Evolutionary conservation across 2,113 vertebrate genomes (phyloP).

Genomic region (Corythoichthys intestinalis): DNA sequence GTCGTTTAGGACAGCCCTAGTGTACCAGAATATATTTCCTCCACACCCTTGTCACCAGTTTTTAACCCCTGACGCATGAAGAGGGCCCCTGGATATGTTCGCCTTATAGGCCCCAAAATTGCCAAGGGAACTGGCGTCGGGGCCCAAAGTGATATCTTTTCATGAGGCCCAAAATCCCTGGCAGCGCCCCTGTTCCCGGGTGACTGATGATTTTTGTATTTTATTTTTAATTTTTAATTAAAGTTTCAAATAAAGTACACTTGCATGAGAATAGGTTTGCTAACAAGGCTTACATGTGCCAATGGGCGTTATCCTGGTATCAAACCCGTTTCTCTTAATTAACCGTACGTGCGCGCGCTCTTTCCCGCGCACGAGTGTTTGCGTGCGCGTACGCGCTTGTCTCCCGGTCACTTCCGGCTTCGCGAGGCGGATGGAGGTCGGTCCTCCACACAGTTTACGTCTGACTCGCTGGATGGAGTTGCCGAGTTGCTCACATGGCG

Average conservation of each 20-base stretch:
- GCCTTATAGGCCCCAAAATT: no score
- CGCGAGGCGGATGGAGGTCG: background rate
- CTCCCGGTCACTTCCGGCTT: slow-evolving; percentile 1
- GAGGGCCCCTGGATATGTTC: no score
- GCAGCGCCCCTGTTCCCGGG: no score
- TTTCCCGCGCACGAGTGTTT: background rate
- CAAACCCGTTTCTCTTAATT: background rate
- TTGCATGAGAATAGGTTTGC: background rate
- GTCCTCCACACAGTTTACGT: background rate
- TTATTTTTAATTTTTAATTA: background rate
- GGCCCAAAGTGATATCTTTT: no score
- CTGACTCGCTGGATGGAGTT: background rate
- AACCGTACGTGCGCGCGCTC: background rate
- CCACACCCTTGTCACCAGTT: no score
- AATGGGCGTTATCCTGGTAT: background rate
- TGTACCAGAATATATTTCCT: no score
- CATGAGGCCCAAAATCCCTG: no score
- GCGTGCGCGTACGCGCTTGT: background rate
- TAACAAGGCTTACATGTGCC: background rate
- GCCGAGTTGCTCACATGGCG: slow-evolving; percentile 1
- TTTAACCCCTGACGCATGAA: no score
- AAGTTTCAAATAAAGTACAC: background rate
- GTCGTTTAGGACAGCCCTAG: no score
- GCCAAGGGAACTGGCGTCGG: no score
- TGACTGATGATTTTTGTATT: no score